phyloP scores from a whole-genome alignment of 2,113 vertebrate genomes.

The Pimephales promelas region DNA sequence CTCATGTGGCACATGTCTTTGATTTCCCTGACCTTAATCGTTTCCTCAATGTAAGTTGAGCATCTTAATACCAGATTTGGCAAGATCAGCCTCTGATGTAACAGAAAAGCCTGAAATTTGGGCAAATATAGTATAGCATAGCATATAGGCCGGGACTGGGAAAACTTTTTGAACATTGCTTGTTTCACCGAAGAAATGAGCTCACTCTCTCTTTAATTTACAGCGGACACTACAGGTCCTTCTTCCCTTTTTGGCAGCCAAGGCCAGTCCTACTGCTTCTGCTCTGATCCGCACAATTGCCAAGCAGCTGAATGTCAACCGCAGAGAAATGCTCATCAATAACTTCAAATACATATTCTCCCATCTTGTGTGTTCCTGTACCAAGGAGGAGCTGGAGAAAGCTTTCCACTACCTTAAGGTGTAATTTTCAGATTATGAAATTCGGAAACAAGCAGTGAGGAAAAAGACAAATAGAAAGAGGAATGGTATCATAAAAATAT shows the following conservation, averaged over 20 bases:
- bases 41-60: conserved; percentile 88
- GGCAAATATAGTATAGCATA: not conserved
- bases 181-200: not conserved
- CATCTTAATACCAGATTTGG: not conserved
- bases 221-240: conserved; percentile 93
- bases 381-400: conserved; percentile 91
- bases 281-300: conserved; percentile 92
- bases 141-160: not conserved
- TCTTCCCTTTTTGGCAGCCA: conserved; percentile 93
- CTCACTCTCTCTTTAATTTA: conserved; percentile 15
- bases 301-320: conserved; percentile 91
- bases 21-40: conserved; percentile 96
- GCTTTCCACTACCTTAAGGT: conserved; percentile 97
- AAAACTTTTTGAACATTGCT: not conserved
- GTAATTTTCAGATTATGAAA: conserved; percentile 38
- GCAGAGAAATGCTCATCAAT: conserved; percentile 95
- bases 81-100: not conserved
- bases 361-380: conserved; percentile 96
- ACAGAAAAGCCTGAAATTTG: not conserved
- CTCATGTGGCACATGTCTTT: conserved; percentile 95
- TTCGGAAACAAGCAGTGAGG: not conserved
- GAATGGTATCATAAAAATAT: not conserved
- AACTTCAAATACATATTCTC: conserved; percentile 99
- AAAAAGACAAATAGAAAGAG: not conserved
- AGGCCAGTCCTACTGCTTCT: conserved; percentile 91